Evolutionary conservation across 2,888 invertebrate genomes (phyloP), one percentile per base, ranked within the genome.

Genomic region (Prostheceraeus crozeri): DNA sequence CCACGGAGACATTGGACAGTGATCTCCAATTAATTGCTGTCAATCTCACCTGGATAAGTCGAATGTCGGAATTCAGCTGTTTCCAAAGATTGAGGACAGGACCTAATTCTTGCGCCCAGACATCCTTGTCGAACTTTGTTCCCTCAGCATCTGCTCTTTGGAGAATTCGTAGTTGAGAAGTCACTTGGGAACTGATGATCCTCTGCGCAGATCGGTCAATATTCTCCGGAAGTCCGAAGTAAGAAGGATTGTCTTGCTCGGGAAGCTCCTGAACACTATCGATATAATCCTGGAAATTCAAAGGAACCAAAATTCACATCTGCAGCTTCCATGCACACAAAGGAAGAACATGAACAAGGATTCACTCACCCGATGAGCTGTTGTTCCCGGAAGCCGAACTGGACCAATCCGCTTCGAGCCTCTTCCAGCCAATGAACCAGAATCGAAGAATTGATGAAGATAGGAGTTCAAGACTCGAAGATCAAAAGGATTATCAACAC

Each of bases 151-250:
- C 72, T 1, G 75, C 72, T 35, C 79, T 68, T 69, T 77, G 76
- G 25, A 81, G 67, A 1, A 77, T 70, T 75, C 82, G 82, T 3
- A 87, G 77, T 62, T 83, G 82, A 1, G 75, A 72, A 52, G 87
- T 79, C n/a, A 85, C 83, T 60, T 75, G 70, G 28, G 67, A 68
- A 62, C 81, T 80, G 2, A 83, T 81, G 58, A 82, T 83, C 65
- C 83, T 82, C 73, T 90, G 88, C 82, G 87, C 86, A 6, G 87
- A 85, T 55, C 84, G 79, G 65, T 87, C 84, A 61, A 90, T 87
- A 73, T 91, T 93, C 55, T 84, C 84, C 0, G 93, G 87, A 51
- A 93, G 78, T 1, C 88, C 87, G 69, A 90, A 85, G 68, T 85
- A 82, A 3, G 82, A 79, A 0, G 89, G 86, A 11, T 82, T 78